Percentiles rank a stretch among this genome's conserved stretches.
Conservation (phyloP, 2,113 vertebrate genomes). For the Megaceryle maxima region DNA sequence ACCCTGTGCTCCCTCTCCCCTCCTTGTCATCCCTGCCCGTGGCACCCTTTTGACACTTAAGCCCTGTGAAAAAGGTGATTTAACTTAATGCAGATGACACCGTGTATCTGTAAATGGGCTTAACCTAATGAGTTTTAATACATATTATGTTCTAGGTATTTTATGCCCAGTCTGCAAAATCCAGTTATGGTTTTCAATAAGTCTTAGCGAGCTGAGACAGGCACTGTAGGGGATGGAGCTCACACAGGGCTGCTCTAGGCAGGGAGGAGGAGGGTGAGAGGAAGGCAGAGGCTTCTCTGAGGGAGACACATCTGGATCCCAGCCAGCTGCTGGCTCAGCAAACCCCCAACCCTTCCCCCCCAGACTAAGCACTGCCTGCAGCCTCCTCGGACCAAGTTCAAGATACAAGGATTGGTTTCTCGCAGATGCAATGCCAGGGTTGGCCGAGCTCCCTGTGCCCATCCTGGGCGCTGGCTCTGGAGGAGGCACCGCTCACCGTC, state of each 20-base stretch:
- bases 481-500: accelerated
- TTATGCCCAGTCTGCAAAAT: constrained; percentile 5
- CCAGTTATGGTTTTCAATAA: not conserved
- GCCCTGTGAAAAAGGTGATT: constrained; percentile 22
- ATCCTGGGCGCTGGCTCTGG: not conserved
- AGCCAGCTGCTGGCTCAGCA: not conserved
- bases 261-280: not conserved
- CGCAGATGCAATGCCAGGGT: accelerated
- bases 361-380: not conserved
- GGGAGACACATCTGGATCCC: not conserved
- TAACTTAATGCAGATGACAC: not conserved
- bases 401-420: accelerated
- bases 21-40: accelerated
- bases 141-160: not conserved
- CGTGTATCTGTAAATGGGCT: not conserved
- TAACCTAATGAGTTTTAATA: not conserved
- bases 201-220: not conserved
- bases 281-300: not conserved
- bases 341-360: not conserved
- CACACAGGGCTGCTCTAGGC: not conserved
- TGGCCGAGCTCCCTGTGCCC: not conserved
- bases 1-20: not conserved
- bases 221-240: not conserved
- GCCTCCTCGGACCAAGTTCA: not conserved
- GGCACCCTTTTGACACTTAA: not conserved